These are phyloP conservation scores for Tipula lateralis DNA, from an alignment of 2,888 invertebrate species.

Conservation along the genomic window DNA sequence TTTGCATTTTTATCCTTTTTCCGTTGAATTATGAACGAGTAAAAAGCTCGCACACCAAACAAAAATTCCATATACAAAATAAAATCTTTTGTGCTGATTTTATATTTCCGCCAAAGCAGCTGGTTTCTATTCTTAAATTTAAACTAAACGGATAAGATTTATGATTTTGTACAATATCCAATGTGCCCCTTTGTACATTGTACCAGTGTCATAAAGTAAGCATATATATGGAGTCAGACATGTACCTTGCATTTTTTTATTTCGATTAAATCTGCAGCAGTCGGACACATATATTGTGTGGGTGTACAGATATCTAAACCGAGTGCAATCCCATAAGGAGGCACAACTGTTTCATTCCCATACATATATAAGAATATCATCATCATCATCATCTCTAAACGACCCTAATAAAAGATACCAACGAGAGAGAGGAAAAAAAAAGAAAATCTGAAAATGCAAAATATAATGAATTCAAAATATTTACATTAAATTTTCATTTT, in stretches of 20 bases:
- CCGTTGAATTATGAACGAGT: background rate
- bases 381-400: background rate
- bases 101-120: background rate
- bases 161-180: too few species aligned
- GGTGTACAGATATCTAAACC: background rate
- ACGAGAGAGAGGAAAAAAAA: background rate
- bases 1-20: background rate
- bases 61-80: background rate
- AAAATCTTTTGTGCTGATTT: constrained; percentile 5
- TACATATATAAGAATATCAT: background rate
- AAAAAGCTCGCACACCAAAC: background rate
- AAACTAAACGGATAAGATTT: background rate
- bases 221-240: background rate
- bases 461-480: background rate
- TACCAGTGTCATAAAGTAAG: background rate
- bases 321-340: background rate
- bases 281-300: background rate
- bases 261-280: background rate
- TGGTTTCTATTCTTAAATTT: background rate
- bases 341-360: background rate
- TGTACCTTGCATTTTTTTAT: background rate
- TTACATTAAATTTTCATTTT: constrained; percentile 1
- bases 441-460: background rate
- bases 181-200: too few species aligned
- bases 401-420: background rate